These are phyloP conservation scores for Lamprologus ornatipinnis DNA, from an alignment of 2,113 vertebrate species.

Conservation along the genomic window DNA sequence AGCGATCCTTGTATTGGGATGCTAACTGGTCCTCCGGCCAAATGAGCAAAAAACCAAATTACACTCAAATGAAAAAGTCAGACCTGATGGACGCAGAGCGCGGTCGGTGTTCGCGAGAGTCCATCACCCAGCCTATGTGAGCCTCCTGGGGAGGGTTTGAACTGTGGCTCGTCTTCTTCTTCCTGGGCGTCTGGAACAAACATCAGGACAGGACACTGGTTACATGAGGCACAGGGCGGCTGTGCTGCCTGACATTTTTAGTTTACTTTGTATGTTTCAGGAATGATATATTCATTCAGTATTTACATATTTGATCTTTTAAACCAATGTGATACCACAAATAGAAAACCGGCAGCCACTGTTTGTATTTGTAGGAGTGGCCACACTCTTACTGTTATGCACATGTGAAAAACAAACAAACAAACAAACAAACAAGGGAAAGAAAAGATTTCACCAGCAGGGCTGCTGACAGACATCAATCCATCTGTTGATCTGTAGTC, in stretches of 20 bases:
- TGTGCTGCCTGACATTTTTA: neutral
- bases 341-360: neutral
- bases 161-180: conserved; percentile 91
- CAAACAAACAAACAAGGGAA: neutral
- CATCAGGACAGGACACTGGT: neutral
- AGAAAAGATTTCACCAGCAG: neutral
- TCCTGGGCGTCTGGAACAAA: conserved; percentile 78
- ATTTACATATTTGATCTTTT: neutral
- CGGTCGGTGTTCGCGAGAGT: conserved; percentile 85
- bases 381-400: neutral
- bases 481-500: neutral
- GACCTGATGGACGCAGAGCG: conserved; percentile 85
- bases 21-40: neutral
- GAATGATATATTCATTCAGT: neutral
- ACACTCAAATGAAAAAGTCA: neutral
- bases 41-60: neutral
- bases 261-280: neutral
- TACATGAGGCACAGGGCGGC: neutral
- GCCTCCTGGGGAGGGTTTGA: conserved; percentile 86
- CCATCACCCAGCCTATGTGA: conserved; percentile 97
- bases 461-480: neutral
- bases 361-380: neutral
- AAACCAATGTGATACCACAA: neutral
- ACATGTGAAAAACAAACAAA: neutral
- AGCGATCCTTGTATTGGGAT: neutral